Percentiles rank a stretch among this genome's conserved stretches.
phyloP scores from a whole-genome alignment of 2,888 invertebrate genomes.

The Drosophila histrio region DNA sequence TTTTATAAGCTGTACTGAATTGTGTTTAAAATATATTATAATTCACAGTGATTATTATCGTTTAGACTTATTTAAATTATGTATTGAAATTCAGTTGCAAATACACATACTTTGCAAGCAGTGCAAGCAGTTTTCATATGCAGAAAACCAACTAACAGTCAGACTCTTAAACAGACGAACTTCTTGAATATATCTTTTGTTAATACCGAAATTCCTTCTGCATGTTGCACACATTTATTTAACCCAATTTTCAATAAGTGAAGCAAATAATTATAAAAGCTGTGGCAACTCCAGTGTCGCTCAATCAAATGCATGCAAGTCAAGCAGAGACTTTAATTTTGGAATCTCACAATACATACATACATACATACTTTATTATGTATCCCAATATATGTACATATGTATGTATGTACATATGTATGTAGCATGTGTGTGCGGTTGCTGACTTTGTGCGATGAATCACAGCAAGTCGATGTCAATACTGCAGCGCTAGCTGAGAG shows the following conservation, averaged over 20 bases:
- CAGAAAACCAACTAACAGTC: not conserved
- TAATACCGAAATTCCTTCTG: not conserved
- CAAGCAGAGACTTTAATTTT: conserved; percentile 10
- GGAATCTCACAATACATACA: not conserved
- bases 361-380: not conserved
- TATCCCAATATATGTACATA: not conserved
- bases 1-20: too few relatives aligned
- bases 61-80: too few relatives aligned
- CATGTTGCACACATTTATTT: not conserved
- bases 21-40: too few relatives aligned
- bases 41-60: too few relatives aligned
- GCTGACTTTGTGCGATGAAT: conserved; percentile 40
- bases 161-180: too few relatives aligned
- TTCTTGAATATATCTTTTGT: not conserved
- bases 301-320: conserved; percentile 12
- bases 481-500: conserved; percentile 18
- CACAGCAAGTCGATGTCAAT: conserved; percentile 34
- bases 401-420: not conserved
- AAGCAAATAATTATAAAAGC: conserved; percentile 10
- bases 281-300: not conserved
- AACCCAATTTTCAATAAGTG: conserved; percentile 2
- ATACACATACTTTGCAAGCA: not conserved
- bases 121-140: not conserved
- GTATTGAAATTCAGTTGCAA: not conserved
- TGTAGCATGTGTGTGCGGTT: conserved; percentile 1